Evolutionary conservation across 2,888 invertebrate species (phyloP).

Genomic region (Thereva nobilitata): DNA sequence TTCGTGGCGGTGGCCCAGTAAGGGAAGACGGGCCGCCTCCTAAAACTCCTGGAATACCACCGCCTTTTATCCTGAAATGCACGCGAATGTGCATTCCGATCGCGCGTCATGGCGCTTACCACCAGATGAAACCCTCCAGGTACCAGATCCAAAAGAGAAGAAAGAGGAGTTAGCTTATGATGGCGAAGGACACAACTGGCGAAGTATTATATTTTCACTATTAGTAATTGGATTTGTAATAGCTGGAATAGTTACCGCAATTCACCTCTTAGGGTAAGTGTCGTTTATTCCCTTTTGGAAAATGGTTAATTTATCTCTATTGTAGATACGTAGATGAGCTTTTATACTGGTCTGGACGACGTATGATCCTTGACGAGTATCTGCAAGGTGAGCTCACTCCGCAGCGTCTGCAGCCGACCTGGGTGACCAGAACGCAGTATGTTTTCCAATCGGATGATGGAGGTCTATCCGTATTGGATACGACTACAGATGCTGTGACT

Average conservation of each 20-base stretch:
- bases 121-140: conserved; percentile 89
- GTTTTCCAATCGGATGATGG: conserved; percentile 88
- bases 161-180: conserved; percentile 76
- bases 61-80: conserved; percentile 63
- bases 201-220: conserved; percentile 83
- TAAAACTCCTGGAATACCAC: conserved; percentile 42
- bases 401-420: conserved; percentile 74
- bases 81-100: conserved; percentile 86
- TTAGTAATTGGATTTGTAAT: conserved; percentile 86
- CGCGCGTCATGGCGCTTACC: conserved; percentile 90
- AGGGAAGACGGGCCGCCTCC: conserved; percentile 59
- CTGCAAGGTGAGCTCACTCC: conserved; percentile 76
- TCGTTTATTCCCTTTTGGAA: background rate
- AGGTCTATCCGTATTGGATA: conserved; percentile 77
- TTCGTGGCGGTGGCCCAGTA: conserved; percentile 48
- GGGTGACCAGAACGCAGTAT: conserved; percentile 81
- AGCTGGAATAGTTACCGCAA: conserved; percentile 85
- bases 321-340: conserved; percentile 83
- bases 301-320: conserved; percentile 29
- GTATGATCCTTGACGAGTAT: conserved; percentile 84
- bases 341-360: conserved; percentile 84
- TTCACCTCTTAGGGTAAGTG: conserved; percentile 80
- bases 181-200: conserved; percentile 86
- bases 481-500: conserved; percentile 76
- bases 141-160: conserved; percentile 85